A percentile compares a stretch with the other conserved stretches of the same genome.
Conservation (phyloP, 2,797 vertebrate species). For the Philypnodon macrostomus region DNA sequence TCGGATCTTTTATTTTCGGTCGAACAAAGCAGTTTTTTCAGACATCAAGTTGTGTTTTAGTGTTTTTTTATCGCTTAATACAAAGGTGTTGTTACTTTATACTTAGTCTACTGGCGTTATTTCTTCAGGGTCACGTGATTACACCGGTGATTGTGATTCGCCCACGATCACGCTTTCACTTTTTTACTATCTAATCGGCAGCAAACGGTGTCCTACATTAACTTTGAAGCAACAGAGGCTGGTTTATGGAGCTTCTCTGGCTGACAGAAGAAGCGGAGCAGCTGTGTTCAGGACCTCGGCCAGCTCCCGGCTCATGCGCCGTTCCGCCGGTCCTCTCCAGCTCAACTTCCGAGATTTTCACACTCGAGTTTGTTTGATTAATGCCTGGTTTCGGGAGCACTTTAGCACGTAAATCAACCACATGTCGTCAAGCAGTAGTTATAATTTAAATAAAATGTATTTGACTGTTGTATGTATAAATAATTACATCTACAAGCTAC, state of each 20-base stretch:
- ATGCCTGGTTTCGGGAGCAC: neutral
- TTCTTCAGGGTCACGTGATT: slow-evolving; percentile 79
- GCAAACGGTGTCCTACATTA: slow-evolving; percentile 37
- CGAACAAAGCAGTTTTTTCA: rapidly evolving
- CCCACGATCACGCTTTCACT: slow-evolving; percentile 76
- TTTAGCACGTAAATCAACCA: neutral
- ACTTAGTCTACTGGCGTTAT: slow-evolving; percentile 66
- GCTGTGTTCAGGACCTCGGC: slow-evolving; percentile 80
- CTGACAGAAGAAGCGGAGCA: neutral
- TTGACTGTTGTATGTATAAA: slow-evolving; percentile 24
- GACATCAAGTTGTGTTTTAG: neutral
- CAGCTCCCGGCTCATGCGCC: slow-evolving; percentile 71
- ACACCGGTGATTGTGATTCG: slow-evolving; percentile 76
- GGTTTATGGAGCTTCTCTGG: slow-evolving; percentile 1
- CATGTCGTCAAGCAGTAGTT: slow-evolving; percentile 52
- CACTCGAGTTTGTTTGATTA: slow-evolving; percentile 2
- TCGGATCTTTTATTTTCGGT: neutral
- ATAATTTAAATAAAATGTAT: slow-evolving; percentile 75
- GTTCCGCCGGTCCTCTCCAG: slow-evolving; percentile 47
- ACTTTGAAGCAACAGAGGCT: slow-evolving; percentile 29
- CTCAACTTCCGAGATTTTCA: slow-evolving; percentile 37
- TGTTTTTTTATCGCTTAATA: slow-evolving; percentile 14
- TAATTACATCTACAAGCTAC: slow-evolving; percentile 26
- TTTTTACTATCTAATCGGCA: slow-evolving; percentile 40
- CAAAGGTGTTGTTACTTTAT: slow-evolving; percentile 75